These are phyloP conservation scores for Zaprionus capensis DNA, from an alignment of 1,140 invertebrate species.

Conservation along the genomic window DNA sequence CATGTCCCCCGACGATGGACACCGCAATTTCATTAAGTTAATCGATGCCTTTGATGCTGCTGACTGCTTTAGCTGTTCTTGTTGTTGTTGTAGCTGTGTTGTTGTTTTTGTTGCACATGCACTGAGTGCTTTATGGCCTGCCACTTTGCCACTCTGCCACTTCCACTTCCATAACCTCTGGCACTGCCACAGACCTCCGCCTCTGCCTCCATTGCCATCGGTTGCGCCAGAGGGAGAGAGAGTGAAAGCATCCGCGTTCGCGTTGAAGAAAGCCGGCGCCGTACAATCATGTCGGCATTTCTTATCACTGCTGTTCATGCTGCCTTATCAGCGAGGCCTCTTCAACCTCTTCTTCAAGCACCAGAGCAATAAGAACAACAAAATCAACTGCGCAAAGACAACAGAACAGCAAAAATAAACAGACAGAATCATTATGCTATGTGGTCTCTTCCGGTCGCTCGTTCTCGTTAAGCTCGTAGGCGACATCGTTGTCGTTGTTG, in stretches of 20 bases:
- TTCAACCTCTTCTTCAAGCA: conserved; percentile 28
- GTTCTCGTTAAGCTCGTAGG: conserved; percentile 3
- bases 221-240: background rate
- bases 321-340: conserved; percentile 31
- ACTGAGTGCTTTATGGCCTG: conserved; percentile 45
- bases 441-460: conserved; percentile 56
- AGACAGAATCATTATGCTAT: conserved; percentile 64
- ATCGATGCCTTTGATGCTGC: conserved; percentile 56
- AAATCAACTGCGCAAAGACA: conserved; percentile 1
- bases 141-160: conserved; percentile 18
- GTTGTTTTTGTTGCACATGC: conserved; percentile 29
- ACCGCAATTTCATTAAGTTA: conserved; percentile 53
- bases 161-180: conserved; percentile 14
- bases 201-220: no score
- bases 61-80: background rate
- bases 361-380: conserved; percentile 8
- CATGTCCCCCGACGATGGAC: conserved; percentile 1
- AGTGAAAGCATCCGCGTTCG: conserved; percentile 41
- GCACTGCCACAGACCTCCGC: background rate
- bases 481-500: conserved; percentile 7
- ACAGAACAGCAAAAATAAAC: conserved; percentile 9
- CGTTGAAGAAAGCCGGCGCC: background rate
- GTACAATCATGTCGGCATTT: conserved; percentile 14
- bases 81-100: conserved; percentile 41
- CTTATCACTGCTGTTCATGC: conserved; percentile 43